Evolutionary conservation across 64 coral and sea anemone genomes (phyloP), one percentile per base, ranked within the genome.

Genomic region (Dendrophyllia cribrosa): DNA sequence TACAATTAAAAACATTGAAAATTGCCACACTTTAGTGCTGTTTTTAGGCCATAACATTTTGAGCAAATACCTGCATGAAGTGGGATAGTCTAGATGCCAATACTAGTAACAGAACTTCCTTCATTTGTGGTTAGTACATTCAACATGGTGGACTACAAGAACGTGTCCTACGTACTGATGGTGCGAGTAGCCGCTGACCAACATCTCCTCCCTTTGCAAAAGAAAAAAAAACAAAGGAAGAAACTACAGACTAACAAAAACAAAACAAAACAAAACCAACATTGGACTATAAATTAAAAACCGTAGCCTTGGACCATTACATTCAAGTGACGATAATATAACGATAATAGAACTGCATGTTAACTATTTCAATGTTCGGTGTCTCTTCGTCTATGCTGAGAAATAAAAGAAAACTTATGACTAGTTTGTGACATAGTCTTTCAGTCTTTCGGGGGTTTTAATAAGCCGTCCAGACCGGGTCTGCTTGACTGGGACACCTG

Each of bases 61-160:
- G n/a, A n/a, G n/a, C n/a, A n/a, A n/a, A n/a, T n/a, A n/a, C n/a
- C n/a, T n/a, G n/a, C n/a, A n/a, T n/a, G n/a, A n/a, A n/a, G n/a
- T n/a, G n/a, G n/a, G n/a, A n/a, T 84, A 82, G 70, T 86, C 58
- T 60, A 86, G 43, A 50, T 13, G 20, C 65, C 65, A 68, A 24
- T 68, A 68, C 65, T 68, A 68, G 20, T 3, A 22, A 24, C 65
- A 68, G 65, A 68, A 68, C 65, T 68, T 68, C 65, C 65, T 68
- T 68, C 21, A 68, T 22, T 68, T 19, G 21, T 68, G 4, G 20
- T 20, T 20, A 20, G 19, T 68, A 68, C 20, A 68, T n/a, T 22
- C 65, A 68, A 68, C 16, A 68, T 68, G 65, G 21, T 19, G 4
- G 21, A 68, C 65, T 68, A 5, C 65, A 68, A 68, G 16, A 22